Evolutionary conservation across 2,113 vertebrate species (phyloP).

Genomic region (Callospermophilus lateralis): DNA sequence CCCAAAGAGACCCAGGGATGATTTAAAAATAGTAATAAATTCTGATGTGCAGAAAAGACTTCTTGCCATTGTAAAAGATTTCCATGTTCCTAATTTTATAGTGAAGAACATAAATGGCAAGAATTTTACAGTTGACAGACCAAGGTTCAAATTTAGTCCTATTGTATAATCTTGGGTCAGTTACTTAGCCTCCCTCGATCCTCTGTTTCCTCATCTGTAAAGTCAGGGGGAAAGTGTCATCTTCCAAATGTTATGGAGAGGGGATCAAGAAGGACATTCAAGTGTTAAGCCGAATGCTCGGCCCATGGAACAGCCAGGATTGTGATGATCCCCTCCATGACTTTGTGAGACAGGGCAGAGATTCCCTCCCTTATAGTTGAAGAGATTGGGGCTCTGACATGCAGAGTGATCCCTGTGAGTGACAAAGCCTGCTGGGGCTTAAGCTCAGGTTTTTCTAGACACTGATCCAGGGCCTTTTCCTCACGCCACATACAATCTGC

Average conservation of each 20-base stretch:
- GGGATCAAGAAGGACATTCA: neutral
- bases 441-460: neutral
- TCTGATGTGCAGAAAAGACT: neutral
- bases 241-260: neutral
- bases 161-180: neutral
- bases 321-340: neutral
- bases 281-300: neutral
- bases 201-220: neutral
- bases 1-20: neutral
- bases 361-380: neutral
- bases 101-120: neutral
- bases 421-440: neutral
- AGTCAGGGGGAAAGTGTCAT: neutral
- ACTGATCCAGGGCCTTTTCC: neutral
- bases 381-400: neutral
- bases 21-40: slow-evolving; percentile 39
- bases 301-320: too few species aligned
- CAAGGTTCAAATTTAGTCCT: neutral
- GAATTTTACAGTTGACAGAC: neutral
- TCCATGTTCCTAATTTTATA: neutral
- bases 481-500: neutral
- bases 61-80: neutral
- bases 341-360: neutral
- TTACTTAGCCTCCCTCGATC: neutral
- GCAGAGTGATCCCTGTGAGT: neutral